Percentiles rank a stretch among this genome's conserved stretches.
These are phyloP conservation scores for Orestias chungarensis DNA, from an alignment of 2,797 vertebrate species.

Conservation along the genomic window DNA sequence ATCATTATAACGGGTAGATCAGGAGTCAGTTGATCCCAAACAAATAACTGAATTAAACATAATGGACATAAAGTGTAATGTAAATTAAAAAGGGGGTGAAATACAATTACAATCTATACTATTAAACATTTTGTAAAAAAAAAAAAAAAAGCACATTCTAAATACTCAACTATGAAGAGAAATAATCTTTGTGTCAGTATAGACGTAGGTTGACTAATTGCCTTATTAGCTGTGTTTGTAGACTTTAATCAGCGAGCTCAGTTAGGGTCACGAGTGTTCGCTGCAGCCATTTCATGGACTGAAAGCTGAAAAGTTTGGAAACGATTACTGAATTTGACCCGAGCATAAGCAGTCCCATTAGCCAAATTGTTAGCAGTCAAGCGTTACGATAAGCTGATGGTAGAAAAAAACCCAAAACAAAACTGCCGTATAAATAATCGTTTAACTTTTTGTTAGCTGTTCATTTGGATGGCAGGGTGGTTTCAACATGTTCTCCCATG, in stretches of 20 bases:
- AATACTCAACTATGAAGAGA: no score
- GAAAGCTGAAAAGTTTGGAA: neutral
- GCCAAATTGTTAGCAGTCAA: conserved; percentile 11
- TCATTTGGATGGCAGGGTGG: neutral
- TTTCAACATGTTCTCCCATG: neutral
- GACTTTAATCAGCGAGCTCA: neutral
- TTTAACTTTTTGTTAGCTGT: conserved; percentile 5
- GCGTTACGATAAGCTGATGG: neutral
- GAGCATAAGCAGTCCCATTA: neutral
- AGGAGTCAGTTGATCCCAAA: neutral
- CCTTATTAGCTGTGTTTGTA: neutral
- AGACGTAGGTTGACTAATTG: neutral
- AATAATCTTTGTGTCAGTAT: no score
- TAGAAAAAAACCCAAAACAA: no score
- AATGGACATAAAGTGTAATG: neutral
- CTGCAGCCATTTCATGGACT: neutral
- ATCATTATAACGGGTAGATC: neutral
- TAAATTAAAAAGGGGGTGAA: neutral
- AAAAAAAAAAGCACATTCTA: no score
- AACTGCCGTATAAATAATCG: neutral
- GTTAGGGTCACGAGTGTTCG: neutral
- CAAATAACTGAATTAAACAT: neutral
- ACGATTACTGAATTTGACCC: neutral
- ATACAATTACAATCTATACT: neutral
- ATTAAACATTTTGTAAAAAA: neutral